Evolutionary conservation across 2,113 vertebrate species (phyloP), one percentile per base, ranked within the genome.

Genomic region (Chaetura pelagica): DNA sequence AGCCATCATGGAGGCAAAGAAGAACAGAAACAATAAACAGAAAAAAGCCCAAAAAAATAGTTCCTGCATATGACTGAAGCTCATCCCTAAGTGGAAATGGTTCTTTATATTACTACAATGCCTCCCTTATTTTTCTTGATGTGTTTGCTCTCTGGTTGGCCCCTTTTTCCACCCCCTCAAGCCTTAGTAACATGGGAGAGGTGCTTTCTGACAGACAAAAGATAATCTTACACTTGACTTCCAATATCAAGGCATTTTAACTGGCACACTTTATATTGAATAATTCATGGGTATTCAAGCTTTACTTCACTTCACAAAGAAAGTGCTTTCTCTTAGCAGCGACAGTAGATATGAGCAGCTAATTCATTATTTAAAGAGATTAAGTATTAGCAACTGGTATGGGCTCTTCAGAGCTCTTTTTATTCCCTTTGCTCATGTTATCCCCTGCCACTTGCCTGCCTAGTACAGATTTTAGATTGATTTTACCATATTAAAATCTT

Each of bases 311-410:
- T 99, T 99, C 98, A 99, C 98, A 99, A 99, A 99, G 99, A 99
- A 99, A 99, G 99, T 99, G 98, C 99, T 99, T 98, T 99, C 99
- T 99, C 98, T 99, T 98, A 97, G 98, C 98, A 99, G 98, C 96
- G 98, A 99, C 98, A 99, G 98, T 99, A 99, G 99, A 99, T 99
- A 99, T 98, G 99, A 99, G 98, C 98, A 98, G 98, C 99, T 99
- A 99, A 99, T 99, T 99, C 98, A 99, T 99, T 99, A 99, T 99
- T 99, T 98, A 99, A 99, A 99, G 98, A 97, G 98, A 99, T 99
- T 99, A 99, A 99, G 98, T 99, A 99, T 98, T 98, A 98, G 98
- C 96, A 98, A 98, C 98, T 98, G 95, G 98, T 98, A 97, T 97
- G 95, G 96, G 97, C 97, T 98, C 96, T 98, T 98, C 96, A 97